Conservation (phyloP, 2,113 vertebrate species). For the Hemiscyllium ocellatum region DNA sequence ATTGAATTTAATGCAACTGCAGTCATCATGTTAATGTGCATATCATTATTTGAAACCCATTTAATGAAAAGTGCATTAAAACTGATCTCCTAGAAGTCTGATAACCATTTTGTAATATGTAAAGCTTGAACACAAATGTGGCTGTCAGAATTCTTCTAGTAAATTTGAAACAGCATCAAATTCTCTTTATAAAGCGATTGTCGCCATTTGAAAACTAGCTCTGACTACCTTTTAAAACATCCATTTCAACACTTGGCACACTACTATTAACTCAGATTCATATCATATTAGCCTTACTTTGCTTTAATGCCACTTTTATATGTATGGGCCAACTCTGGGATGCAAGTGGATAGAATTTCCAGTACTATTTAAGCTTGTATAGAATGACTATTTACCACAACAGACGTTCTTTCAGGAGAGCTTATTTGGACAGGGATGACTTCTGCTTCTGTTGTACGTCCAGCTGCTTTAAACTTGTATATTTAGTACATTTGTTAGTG, state of each 20-base stretch:
- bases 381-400: not conserved
- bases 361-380: constrained; percentile 1
- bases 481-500: not conserved
- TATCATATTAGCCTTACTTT: constrained; percentile 33
- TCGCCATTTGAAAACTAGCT: constrained; percentile 7
- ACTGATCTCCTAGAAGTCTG: constrained; percentile 28
- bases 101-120: constrained; percentile 31
- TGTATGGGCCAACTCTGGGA: constrained; percentile 24
- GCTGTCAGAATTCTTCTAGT: not conserved
- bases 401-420: not conserved
- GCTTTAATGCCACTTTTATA: constrained; percentile 27
- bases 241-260: constrained; percentile 11
- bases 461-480: constrained; percentile 8
- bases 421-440: constrained; percentile 25
- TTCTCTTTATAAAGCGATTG: constrained; percentile 9
- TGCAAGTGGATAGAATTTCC: constrained; percentile 15
- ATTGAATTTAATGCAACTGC: not conserved
- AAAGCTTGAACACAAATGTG: not conserved
- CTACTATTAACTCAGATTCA: constrained; percentile 16
- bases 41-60: not conserved
- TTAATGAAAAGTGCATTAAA: not conserved
- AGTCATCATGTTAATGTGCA: not conserved
- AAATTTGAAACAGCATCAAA: not conserved
- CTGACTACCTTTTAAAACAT: constrained; percentile 13
- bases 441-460: constrained; percentile 6